These are phyloP conservation scores for Dendrolimus kikuchii DNA, from an alignment of 1,140 invertebrate species.

Conservation along the genomic window DNA sequence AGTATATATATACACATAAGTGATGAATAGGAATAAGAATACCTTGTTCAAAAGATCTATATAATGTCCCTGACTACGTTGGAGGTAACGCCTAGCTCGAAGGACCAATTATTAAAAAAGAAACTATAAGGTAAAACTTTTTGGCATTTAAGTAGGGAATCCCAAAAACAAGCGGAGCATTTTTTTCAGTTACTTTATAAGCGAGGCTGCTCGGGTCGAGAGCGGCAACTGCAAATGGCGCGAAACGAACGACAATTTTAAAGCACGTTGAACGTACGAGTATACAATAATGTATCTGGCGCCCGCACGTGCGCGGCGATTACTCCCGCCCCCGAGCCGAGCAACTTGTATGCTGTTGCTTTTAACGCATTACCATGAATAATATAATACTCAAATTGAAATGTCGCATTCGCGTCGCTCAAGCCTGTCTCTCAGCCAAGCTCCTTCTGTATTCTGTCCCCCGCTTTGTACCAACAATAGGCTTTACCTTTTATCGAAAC, in stretches of 20 bases:
- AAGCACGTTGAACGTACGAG: conserved; percentile 57
- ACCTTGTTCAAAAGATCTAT: conserved; percentile 16
- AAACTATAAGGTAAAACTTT: too few species aligned
- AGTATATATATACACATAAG: too few species aligned
- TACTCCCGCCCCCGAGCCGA: conserved; percentile 44
- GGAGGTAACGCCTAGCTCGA: background rate
- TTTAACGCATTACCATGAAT: conserved; percentile 72
- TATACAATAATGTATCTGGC: conserved; percentile 44
- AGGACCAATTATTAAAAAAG: too few species aligned
- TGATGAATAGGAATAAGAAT: background rate
- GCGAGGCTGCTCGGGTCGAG: conserved; percentile 43
- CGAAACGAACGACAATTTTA: conserved; percentile 59
- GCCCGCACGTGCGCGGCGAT: conserved; percentile 54
- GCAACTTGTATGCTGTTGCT: conserved; percentile 54
- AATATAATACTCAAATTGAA: conserved; percentile 69
- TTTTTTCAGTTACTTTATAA: conserved; percentile 59
- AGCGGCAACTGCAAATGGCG: conserved; percentile 55
- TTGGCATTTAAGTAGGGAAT: conserved; percentile 12
- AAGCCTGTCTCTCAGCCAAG: conserved; percentile 28
- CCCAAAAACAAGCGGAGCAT: conserved; percentile 45
- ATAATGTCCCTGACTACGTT: conserved; percentile 19
- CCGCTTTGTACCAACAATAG: conserved; percentile 48
- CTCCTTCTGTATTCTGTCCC: conserved; percentile 45
- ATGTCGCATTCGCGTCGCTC: conserved; percentile 66
- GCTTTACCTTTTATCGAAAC: conserved; percentile 46